Evolutionary conservation across 2,797 vertebrate genomes (phyloP).

Genomic region (Todus mexicanus): DNA sequence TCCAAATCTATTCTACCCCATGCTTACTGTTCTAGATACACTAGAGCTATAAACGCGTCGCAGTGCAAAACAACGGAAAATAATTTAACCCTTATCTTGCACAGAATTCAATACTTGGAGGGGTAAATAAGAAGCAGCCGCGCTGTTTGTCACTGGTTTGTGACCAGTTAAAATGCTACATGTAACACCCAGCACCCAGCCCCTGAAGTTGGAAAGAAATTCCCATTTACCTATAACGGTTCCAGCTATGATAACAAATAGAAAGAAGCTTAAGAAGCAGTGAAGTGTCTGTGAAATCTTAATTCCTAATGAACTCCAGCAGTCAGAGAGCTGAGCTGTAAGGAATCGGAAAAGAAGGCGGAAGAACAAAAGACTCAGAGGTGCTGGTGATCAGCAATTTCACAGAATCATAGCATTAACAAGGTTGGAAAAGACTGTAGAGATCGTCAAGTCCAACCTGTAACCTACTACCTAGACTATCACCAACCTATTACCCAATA

Average conservation of each 20-base stretch:
- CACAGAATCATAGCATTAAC: too few species aligned
- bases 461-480: too few species aligned
- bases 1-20: not conserved
- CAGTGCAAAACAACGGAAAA: not conserved
- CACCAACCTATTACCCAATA: too few species aligned
- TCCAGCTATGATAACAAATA: not conserved
- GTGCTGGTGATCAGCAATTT: not conserved
- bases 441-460: too few species aligned
- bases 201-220: not conserved
- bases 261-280: not conserved
- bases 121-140: not conserved
- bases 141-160: not conserved
- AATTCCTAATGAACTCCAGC: accelerated
- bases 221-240: not conserved
- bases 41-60: not conserved
- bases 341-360: not conserved
- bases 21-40: not conserved
- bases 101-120: not conserved
- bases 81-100: not conserved
- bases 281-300: not conserved
- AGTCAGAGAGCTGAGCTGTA: not conserved
- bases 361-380: not conserved
- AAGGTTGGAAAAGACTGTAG: too few species aligned
- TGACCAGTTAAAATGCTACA: not conserved
- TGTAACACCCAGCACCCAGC: not conserved